Evolutionary conservation across 2,113 vertebrate species (phyloP).

Genomic region (Siniperca knerii): DNA sequence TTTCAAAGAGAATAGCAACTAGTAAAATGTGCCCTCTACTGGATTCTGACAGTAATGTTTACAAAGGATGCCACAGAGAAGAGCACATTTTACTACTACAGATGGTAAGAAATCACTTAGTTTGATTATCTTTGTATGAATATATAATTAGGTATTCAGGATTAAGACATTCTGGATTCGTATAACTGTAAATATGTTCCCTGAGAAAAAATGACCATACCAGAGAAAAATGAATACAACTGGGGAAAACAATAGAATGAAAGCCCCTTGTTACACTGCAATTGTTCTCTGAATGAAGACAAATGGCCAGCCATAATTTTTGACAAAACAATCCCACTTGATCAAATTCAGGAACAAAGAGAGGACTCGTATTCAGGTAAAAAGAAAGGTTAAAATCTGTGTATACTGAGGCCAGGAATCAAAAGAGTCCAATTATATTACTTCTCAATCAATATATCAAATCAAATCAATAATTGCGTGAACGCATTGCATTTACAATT

Average conservation of each 20-base stretch:
- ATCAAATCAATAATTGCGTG: slow-evolving; percentile 2
- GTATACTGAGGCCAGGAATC: not conserved
- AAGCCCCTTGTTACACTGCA: not conserved
- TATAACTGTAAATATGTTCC: not conserved
- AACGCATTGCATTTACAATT: slow-evolving; percentile 7
- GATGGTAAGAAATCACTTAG: not conserved
- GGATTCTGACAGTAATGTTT: slow-evolving; percentile 64
- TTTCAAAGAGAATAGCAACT: slow-evolving; percentile 16
- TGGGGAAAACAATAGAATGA: slow-evolving; percentile 44
- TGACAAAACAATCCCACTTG: slow-evolving; percentile 49
- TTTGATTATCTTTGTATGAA: not conserved
- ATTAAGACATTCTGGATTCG: not conserved
- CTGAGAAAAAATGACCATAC: not conserved
- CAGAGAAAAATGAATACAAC: slow-evolving; percentile 38
- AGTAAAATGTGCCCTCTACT: slow-evolving; percentile 78
- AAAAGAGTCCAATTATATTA: not conserved
- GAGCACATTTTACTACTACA: not conserved
- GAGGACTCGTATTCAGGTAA: not conserved
- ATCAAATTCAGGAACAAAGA: slow-evolving; percentile 42
- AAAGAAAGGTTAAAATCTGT: not conserved
- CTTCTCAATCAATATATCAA: slow-evolving; percentile 22
- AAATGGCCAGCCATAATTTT: slow-evolving; percentile 38
- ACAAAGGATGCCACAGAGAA: not conserved
- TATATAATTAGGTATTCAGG: not conserved
- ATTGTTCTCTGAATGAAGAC: slow-evolving; percentile 66